phyloP scores from a whole-genome alignment of 2,888 invertebrate species.

The Subacronicta megacephala region DNA sequence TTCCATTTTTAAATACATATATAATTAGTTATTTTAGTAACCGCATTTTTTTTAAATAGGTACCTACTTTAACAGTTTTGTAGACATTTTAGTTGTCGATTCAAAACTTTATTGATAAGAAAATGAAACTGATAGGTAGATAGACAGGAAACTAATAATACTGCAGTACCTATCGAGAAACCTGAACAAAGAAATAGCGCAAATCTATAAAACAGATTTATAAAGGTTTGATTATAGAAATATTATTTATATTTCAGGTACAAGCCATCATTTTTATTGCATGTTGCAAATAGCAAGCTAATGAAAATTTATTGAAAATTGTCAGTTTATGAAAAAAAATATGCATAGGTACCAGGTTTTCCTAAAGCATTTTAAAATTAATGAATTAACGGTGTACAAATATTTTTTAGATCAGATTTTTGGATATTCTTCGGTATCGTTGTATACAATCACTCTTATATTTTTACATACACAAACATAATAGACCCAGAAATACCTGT shows the following conservation, averaged over 20 bases:
- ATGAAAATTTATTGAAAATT: conserved; percentile 37
- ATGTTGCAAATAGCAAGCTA: conserved; percentile 51
- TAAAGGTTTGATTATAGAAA: conserved; percentile 31
- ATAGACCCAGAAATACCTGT: too few relatives aligned
- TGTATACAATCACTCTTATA: too few relatives aligned
- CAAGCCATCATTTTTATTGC: conserved; percentile 43
- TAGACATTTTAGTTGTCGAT: too few relatives aligned
- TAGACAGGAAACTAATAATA: not conserved
- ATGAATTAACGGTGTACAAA: too few relatives aligned
- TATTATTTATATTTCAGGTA: conserved; percentile 27
- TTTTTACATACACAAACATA: too few relatives aligned
- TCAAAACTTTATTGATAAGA: too few relatives aligned
- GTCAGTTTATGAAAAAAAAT: conserved; percentile 50
- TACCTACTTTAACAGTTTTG: too few relatives aligned
- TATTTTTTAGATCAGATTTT: too few relatives aligned
- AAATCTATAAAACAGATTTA: conserved; percentile 36
- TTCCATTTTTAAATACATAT: not conserved
- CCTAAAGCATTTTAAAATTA: conserved; percentile 30
- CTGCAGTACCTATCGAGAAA: conserved; percentile 14
- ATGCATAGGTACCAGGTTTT: conserved; percentile 39
- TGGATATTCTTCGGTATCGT: too few relatives aligned
- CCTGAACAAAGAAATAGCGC: conserved; percentile 30
- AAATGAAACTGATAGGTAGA: too few relatives aligned
- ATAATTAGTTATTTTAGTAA: too few relatives aligned
- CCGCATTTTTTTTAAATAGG: too few relatives aligned